Conservation (phyloP, 2,797 vertebrate species). For the Onychomys torridus region DNA sequence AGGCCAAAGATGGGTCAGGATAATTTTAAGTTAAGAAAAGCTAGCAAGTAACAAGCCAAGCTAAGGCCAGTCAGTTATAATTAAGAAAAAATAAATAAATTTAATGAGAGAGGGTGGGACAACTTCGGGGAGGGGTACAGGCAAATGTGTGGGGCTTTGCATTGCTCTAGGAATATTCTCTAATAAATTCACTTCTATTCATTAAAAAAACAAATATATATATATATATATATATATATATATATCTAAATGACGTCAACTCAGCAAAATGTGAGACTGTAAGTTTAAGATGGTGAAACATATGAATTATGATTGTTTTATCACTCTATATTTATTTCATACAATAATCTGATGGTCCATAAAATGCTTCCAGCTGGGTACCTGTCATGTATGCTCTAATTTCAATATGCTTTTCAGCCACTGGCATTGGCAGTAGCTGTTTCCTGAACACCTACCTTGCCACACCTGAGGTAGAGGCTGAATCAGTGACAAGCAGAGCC, state of each 20-base stretch:
- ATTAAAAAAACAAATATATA: too few relatives aligned
- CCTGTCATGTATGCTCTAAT: not conserved
- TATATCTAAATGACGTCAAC: not conserved
- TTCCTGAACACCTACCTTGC: not conserved
- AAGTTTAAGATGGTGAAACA: not conserved
- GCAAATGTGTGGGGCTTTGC: too few relatives aligned
- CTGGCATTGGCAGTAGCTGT: not conserved
- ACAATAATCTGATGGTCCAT: not conserved
- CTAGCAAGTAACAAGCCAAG: too few relatives aligned
- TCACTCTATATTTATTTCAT: not conserved
- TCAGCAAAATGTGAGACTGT: not conserved
- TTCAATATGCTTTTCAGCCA: not conserved
- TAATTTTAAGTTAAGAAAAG: too few relatives aligned
- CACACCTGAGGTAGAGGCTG: not conserved
- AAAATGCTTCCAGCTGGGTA: not conserved
- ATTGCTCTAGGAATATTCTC: too few relatives aligned
- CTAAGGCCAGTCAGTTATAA: too few relatives aligned
- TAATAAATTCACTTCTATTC: too few relatives aligned
- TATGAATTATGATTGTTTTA: constrained; percentile 26
- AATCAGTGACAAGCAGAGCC: not conserved
- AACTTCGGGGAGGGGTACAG: too few relatives aligned
- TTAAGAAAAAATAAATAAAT: too few relatives aligned
- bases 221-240: too few relatives aligned
- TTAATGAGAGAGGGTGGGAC: too few relatives aligned
- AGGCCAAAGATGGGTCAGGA: too few relatives aligned